phyloP scores from a whole-genome alignment of 2,888 invertebrate species.

The Drosophila mercatorum region DNA sequence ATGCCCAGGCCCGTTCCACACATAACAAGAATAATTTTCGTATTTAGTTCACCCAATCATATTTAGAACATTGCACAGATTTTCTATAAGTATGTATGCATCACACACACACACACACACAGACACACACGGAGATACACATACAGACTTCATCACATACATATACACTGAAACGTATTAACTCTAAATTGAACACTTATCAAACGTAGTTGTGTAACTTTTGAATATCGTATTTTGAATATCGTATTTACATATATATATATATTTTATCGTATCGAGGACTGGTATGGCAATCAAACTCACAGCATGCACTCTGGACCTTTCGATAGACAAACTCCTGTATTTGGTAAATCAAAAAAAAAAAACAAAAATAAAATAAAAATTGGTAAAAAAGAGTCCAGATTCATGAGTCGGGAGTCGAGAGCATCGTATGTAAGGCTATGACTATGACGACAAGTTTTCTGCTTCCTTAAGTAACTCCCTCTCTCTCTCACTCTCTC shows the following conservation, averaged over 20 bases:
- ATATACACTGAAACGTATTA: conserved; percentile 9
- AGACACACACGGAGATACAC: conserved; percentile 2
- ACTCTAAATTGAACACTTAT: conserved; percentile 27
- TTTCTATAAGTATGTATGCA: conserved; percentile 17
- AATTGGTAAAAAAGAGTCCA: conserved; percentile 6
- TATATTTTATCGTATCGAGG: conserved; percentile 52
- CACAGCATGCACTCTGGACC: conserved; percentile 45
- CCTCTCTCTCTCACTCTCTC: too few relatives aligned
- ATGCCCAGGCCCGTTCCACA: conserved; percentile 23
- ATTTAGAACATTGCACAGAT: conserved; percentile 27
- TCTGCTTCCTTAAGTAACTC: conserved; percentile 21
- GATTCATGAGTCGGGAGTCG: conserved; percentile 26
- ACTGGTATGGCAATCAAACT: conserved; percentile 53
- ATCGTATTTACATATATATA: conserved; percentile 37
- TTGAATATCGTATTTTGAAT: conserved; percentile 32
- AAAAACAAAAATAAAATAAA: conserved; percentile 3
- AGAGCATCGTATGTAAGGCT: conserved; percentile 26
- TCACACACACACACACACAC: conserved; percentile 9
- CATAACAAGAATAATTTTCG: not conserved
- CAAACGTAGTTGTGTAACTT: conserved; percentile 43
- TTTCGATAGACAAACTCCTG: conserved; percentile 21
- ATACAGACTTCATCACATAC: not conserved
- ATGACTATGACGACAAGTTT: conserved; percentile 17
- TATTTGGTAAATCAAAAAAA: conserved; percentile 23
- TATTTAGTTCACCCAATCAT: conserved; percentile 10